Base-by-base conservation (phyloP, 2,888 invertebrate genomes). In the Cryptophagus acutangulus region DNA sequence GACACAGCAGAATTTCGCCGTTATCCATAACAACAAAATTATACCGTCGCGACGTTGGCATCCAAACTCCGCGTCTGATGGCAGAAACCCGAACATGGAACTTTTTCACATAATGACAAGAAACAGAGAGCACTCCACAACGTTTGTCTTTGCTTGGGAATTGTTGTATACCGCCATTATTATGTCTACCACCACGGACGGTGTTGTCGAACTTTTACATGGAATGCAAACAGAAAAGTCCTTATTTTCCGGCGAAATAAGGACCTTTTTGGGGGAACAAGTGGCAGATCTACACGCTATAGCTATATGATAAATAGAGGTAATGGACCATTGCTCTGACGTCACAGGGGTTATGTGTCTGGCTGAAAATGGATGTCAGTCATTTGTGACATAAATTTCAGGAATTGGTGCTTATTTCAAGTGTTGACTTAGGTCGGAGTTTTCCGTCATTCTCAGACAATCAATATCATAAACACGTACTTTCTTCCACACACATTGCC, bases 381-480 rank as follows among this genome's bases (percentile, higher is more conserved):
- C 47, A 48, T 38, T 51, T 49, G 50, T 52, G 51, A 48, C 49
- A 48, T 45, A 49, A 42, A 51, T 45, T 50, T 48, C 35, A 36
- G 45, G 26, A 43, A 28, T 39, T 44, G 43, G 31, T 40, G 34
- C 33, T 44, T 35, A 33, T 24, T 17, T 33, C 37, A 24, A 24
- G 31, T 31, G 40, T 49, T 49, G 39, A 6, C 41, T 30, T 46
- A 49, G 49, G 49, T 49, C 44, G 40, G 46, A 31, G 38, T 35
- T 41, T 41, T 45, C 31, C 31, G 42, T 48, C 43, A 40, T 41
- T 41, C 43, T 43, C 42, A 36, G 34, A 15, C 30, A 36, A 46
- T 46, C 46, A 29, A 43, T 41, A 13, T n/a, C n/a, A n/a, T n/a
- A n/a, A n/a, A n/a, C n/a, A n/a, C n/a, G n/a, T n/a, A n/a, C n/a